Base-by-base conservation (phyloP, 2,888 invertebrate species). In the Protonemura montana region DNA sequence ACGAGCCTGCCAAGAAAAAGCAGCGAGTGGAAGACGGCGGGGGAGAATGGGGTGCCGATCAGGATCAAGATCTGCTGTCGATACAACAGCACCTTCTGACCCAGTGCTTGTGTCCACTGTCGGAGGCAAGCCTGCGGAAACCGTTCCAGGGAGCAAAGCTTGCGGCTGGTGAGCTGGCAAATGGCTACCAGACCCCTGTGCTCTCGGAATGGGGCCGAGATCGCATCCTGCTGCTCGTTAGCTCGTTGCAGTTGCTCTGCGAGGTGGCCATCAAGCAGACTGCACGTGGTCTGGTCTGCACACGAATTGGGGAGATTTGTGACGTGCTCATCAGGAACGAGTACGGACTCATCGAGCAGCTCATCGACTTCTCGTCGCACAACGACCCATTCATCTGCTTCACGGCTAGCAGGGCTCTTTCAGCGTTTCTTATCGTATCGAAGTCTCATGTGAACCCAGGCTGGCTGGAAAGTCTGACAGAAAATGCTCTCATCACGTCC, bases 241-340 rank as follows among this genome's bases (percentile, higher is more conserved):
- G 97, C 87, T 96, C 96, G 88, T 93, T 97, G 89, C 97, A 97
- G 90, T 92, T 97, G 21, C 92, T 97, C 88, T 97, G 97, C 90
- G 97, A 97, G 90, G 94, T 97, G 85, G 97, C 97, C 90, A 92
- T 97, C 85, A 96, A 96, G 90, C 97, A 97, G 91, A 97, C 96
- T 89, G 94, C 94, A 85, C 95, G 95, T 88, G 97, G 97, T 21
- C 94, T 95, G 59, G 96, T 97, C 91, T 97, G 97, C 91, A 94
- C 95, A 77, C 94, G 95, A 89, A 94, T 97, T 83, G 95, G 95
- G 92, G 95, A 95, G 89, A 94, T 96, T 27, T 96, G 97, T 91
- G 96, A 96, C 90, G 94, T 95, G 86, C 93, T 97, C 85, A 95
- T 96, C 88, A 93, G 95, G 86, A 96, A 97, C 91, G 95, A 96